Percentiles rank a stretch among this genome's conserved stretches.
Conservation (phyloP, 2,888 invertebrate genomes). For the Homarus gammarus region DNA sequence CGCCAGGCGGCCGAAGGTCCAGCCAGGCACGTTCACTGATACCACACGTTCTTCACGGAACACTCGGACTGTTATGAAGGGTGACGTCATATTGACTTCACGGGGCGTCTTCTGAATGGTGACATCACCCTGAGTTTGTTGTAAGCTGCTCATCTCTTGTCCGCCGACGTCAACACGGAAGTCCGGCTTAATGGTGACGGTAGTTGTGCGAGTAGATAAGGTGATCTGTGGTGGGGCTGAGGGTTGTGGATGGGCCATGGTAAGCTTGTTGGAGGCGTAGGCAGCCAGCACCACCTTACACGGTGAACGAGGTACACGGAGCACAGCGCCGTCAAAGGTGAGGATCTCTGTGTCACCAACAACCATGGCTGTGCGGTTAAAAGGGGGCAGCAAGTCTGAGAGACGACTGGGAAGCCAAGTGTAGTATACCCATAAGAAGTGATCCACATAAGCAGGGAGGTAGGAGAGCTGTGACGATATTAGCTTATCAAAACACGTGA, state of each 20-base stretch:
- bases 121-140: constrained; percentile 18
- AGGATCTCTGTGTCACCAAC: constrained; percentile 50
- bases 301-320: constrained; percentile 37
- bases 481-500: not conserved
- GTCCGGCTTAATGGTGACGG: constrained; percentile 37
- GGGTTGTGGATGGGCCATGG: constrained; percentile 49
- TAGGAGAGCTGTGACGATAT: not conserved
- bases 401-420: not conserved
- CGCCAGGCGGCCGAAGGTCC: constrained; percentile 41
- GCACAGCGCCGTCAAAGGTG: constrained; percentile 54
- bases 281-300: constrained; percentile 51
- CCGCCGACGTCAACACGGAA: constrained; percentile 40
- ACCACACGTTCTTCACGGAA: constrained; percentile 15
- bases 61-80: constrained; percentile 20
- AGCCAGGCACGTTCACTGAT: constrained; percentile 45
- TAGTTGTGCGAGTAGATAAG: constrained; percentile 14
- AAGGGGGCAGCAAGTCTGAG: constrained; percentile 14
- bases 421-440: constrained; percentile 32
- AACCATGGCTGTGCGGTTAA: constrained; percentile 39
- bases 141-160: not conserved
- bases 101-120: not conserved
- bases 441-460: not conserved
- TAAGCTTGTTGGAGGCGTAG: constrained; percentile 5
- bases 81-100: constrained; percentile 9
- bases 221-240: constrained; percentile 21